Conservation (phyloP, 2,888 invertebrate species). For the Luffia ferchaultella region DNA sequence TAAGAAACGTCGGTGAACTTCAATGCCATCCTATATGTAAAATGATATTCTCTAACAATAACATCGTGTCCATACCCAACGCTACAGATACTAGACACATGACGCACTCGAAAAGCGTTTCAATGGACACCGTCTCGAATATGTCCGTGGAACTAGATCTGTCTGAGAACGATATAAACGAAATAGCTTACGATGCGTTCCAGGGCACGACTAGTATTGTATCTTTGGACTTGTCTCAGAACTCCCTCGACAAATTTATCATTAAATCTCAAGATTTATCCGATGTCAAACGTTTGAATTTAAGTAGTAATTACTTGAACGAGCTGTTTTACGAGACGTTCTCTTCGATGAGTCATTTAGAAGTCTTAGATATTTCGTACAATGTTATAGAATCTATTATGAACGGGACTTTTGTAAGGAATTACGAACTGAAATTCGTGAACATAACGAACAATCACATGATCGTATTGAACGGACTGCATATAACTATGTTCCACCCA, state of each 20-base stretch:
- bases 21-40: constrained; percentile 31
- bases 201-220: constrained; percentile 31
- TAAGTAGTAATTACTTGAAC: constrained; percentile 36
- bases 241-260: constrained; percentile 31
- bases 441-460: constrained; percentile 43
- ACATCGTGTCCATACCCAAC: constrained; percentile 32
- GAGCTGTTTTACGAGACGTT: constrained; percentile 36
- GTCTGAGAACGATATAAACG: constrained; percentile 37
- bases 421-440: constrained; percentile 31
- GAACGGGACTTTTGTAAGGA: constrained; percentile 30
- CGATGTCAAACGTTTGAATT: constrained; percentile 34
- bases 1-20: constrained; percentile 45
- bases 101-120: background rate
- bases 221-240: constrained; percentile 38
- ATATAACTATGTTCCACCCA: constrained; percentile 35
- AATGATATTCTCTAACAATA: constrained; percentile 41
- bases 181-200: constrained; percentile 42
- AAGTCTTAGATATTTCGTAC: constrained; percentile 46
- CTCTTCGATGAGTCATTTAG: constrained; percentile 34
- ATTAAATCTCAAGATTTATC: constrained; percentile 34
- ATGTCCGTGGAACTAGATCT: constrained; percentile 31
- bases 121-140: background rate
- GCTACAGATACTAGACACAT: constrained; percentile 25
- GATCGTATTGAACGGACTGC: constrained; percentile 26
- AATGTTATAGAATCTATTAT: constrained; percentile 38